A percentile compares a stretch with the other conserved stretches of the same genome.
Evolutionary conservation across 2,888 invertebrate species (phyloP).

Genomic region (Panopea generosa): DNA sequence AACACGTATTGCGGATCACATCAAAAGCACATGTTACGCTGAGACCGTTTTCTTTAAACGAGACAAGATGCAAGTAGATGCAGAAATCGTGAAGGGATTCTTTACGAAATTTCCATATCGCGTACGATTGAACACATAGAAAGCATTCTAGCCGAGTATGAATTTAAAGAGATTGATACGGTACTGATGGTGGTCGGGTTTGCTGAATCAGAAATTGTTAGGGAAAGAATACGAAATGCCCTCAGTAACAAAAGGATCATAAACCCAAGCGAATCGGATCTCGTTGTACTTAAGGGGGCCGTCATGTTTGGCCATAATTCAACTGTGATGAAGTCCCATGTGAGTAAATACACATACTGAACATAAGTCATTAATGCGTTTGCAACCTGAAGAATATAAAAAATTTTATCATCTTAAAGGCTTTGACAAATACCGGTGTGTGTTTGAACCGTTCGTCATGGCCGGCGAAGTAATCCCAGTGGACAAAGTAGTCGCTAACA

Average conservation of each 20-base stretch:
- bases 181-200: conserved; percentile 58
- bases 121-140: conserved; percentile 38
- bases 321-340: conserved; percentile 18
- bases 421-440: conserved; percentile 30
- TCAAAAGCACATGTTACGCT: too few relatives aligned
- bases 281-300: conserved; percentile 55
- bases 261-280: conserved; percentile 51
- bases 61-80: conserved; percentile 36
- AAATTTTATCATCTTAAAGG: conserved; percentile 13
- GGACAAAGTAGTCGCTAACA: conserved; percentile 19
- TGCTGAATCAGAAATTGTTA: conserved; percentile 50
- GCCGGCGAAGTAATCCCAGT: conserved; percentile 29
- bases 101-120: conserved; percentile 25
- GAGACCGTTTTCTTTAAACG: too few relatives aligned
- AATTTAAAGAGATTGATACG: conserved; percentile 26
- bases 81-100: conserved; percentile 24
- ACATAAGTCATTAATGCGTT: conserved; percentile 14
- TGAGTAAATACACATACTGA: conserved; percentile 44
- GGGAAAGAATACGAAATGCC: conserved; percentile 19
- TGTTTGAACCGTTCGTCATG: conserved; percentile 41
- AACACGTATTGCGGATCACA: too few relatives aligned
- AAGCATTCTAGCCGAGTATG: conserved; percentile 23
- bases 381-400: conserved; percentile 29
- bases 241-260: conserved; percentile 38
- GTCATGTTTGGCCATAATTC: conserved; percentile 50